Evolutionary conservation across 1,140 invertebrate genomes (phyloP).

Genomic region (Aphelinus atriplicis): DNA sequence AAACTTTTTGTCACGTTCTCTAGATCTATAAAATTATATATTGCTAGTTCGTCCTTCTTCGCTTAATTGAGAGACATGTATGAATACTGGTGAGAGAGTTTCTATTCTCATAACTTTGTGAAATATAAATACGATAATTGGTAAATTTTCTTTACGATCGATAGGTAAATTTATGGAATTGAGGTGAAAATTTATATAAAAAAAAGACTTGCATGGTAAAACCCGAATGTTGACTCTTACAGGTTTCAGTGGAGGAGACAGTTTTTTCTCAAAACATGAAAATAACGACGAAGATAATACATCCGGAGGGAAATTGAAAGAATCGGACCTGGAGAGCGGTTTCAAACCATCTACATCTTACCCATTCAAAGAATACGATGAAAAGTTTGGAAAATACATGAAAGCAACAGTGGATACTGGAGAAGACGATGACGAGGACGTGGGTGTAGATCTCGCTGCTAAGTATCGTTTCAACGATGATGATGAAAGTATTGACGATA

Average conservation of each 20-base stretch:
- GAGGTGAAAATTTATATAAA: too few relatives aligned
- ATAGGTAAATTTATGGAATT: neutral
- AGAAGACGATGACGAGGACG: slow-evolving; percentile 38
- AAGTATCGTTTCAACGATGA: slow-evolving; percentile 36
- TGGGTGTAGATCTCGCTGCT: slow-evolving; percentile 33
- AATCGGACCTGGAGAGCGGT: slow-evolving; percentile 40
- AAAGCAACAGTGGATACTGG: slow-evolving; percentile 24
- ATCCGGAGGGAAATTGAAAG: slow-evolving; percentile 44
- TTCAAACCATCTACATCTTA: slow-evolving; percentile 48
- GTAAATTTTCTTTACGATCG: slow-evolving; percentile 3
- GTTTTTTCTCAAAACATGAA: slow-evolving; percentile 24
- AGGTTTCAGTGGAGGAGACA: slow-evolving; percentile 11
- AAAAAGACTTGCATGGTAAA: too few relatives aligned
- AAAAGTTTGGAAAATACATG: slow-evolving; percentile 47
- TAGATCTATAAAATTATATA: too few relatives aligned
- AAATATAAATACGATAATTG: too few relatives aligned
- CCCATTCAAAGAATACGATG: slow-evolving; percentile 55
- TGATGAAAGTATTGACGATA: slow-evolving; percentile 38
- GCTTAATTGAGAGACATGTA: too few relatives aligned
- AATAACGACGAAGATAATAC: slow-evolving; percentile 39
- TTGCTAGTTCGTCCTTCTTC: too few relatives aligned
- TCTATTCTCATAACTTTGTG: too few relatives aligned
- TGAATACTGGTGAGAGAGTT: too few relatives aligned
- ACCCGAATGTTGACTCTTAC: neutral
- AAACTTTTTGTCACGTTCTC: too few relatives aligned